phyloP scores from a whole-genome alignment of 2,888 invertebrate genomes.

The Autographa pulchrina region DNA sequence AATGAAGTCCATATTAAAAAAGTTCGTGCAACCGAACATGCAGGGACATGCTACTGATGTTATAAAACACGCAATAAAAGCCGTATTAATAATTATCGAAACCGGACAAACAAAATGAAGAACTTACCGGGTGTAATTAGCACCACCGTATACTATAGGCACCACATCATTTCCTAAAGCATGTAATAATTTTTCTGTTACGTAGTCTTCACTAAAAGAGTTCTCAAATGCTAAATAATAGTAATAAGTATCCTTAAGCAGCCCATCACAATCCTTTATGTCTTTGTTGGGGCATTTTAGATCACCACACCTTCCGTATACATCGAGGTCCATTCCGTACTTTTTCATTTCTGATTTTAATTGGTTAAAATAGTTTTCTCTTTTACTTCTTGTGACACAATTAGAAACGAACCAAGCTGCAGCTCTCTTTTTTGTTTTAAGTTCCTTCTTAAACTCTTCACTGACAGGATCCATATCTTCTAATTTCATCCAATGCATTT shows the following conservation, averaged over 20 bases:
- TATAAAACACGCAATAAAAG: too few relatives aligned
- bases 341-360: constrained; percentile 48
- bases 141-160: constrained; percentile 92
- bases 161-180: constrained; percentile 85
- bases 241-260: constrained; percentile 65
- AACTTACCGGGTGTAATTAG: constrained; percentile 74
- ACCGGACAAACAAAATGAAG: neutral
- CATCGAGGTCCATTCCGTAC: constrained; percentile 52
- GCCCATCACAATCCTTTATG: constrained; percentile 63
- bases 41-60: too few relatives aligned
- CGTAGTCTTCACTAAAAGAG: constrained; percentile 75
- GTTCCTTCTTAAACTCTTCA: constrained; percentile 60
- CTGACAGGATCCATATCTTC: constrained; percentile 68
- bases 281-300: constrained; percentile 54
- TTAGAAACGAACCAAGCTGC: constrained; percentile 71
- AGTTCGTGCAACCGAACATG: too few relatives aligned
- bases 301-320: constrained; percentile 61
- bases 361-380: constrained; percentile 41
- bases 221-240: constrained; percentile 81
- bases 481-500: constrained; percentile 69
- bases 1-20: too few relatives aligned
- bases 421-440: constrained; percentile 65
- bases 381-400: constrained; percentile 46
- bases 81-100: too few relatives aligned
- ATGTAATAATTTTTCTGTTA: constrained; percentile 72